Evolutionary conservation across 30 jellyfish, hydroid and myxozoan species (phyloP).

Genomic region (Aurelia coerulea): DNA sequence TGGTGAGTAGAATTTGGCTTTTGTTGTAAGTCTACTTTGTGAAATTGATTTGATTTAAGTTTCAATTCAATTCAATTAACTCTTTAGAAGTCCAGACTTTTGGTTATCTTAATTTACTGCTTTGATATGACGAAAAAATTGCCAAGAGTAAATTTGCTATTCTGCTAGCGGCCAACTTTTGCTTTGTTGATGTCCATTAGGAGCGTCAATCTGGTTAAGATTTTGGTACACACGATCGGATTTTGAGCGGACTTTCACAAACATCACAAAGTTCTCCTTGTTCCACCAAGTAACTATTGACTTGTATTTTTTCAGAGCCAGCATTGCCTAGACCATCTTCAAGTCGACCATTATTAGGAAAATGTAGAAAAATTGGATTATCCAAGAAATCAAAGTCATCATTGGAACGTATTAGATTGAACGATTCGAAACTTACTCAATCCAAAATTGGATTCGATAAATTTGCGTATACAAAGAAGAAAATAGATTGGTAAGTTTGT

Average conservation of each 20-base stretch:
- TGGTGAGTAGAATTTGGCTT: background rate
- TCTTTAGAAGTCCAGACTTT: too few relatives aligned
- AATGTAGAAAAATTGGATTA: conserved; percentile 56
- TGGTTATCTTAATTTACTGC: too few relatives aligned
- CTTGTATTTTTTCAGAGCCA: conserved; percentile 35
- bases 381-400: conserved; percentile 58
- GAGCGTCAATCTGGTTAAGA: too few relatives aligned
- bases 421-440: conserved; percentile 40
- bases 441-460: conserved; percentile 47
- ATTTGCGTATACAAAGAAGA: conserved; percentile 43
- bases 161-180: too few relatives aligned
- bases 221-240: too few relatives aligned
- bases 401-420: conserved; percentile 41
- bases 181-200: too few relatives aligned
- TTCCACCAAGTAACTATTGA: background rate
- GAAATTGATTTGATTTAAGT: background rate
- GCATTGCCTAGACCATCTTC: conserved; percentile 7
- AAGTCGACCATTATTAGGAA: conserved; percentile 20
- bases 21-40: background rate
- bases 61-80: too few relatives aligned
- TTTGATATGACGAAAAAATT: too few relatives aligned
- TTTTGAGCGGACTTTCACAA: too few relatives aligned
- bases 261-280: too few relatives aligned
- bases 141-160: too few relatives aligned
- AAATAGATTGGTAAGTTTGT: conserved; percentile 17